A percentile compares a stretch with the other conserved stretches of the same genome.
These are phyloP conservation scores for Hypselothyrea guttata DNA, from an alignment of 2,888 invertebrate genomes.

Conservation along the genomic window DNA sequence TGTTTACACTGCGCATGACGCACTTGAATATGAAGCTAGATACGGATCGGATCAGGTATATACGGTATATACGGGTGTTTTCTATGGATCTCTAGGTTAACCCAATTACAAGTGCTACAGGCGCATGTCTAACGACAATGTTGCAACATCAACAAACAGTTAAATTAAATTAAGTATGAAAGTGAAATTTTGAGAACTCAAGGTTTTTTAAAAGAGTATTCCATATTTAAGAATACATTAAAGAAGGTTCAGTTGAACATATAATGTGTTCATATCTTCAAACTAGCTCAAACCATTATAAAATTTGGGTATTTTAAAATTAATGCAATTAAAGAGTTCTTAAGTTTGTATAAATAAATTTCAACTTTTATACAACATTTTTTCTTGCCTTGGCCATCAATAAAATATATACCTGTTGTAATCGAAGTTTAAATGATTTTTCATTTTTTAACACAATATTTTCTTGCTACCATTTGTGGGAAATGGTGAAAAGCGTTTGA, in stretches of 20 bases:
- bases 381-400: conserved; percentile 9
- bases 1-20: conserved; percentile 53
- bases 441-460: conserved; percentile 41
- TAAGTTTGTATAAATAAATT: too few species aligned
- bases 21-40: conserved; percentile 29
- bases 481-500: conserved; percentile 29
- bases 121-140: neutral
- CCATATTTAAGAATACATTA: too few species aligned
- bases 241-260: too few species aligned
- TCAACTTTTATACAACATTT: too few species aligned
- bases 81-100: conserved; percentile 24
- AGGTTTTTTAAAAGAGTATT: too few species aligned
- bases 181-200: too few species aligned
- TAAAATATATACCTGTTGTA: conserved; percentile 4
- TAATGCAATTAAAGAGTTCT: too few species aligned
- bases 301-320: too few species aligned
- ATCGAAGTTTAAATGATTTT: conserved; percentile 7
- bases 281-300: too few species aligned
- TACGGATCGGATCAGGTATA: neutral
- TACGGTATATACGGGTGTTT: too few species aligned
- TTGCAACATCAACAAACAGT: neutral
- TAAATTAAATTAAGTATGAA: neutral
- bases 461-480: conserved; percentile 10
- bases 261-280: too few species aligned
- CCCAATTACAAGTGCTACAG: neutral